These are phyloP conservation scores for Sterna hirundo DNA, from an alignment of 2,113 vertebrate genomes.

Conservation along the genomic window DNA sequence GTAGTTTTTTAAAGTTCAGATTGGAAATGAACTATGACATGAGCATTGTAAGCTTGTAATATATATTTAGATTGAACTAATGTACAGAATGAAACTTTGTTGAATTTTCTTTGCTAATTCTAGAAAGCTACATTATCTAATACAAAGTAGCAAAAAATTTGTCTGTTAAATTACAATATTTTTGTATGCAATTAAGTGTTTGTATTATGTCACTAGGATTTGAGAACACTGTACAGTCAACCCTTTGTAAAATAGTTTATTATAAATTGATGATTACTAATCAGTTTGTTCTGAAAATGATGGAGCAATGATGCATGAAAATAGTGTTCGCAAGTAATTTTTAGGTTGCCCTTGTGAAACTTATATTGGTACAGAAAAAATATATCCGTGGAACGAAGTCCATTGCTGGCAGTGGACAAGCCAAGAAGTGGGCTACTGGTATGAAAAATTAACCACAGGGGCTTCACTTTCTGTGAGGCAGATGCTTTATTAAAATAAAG, in stretches of 20 bases:
- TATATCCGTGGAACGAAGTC: constrained; percentile 24
- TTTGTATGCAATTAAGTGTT: constrained; percentile 40
- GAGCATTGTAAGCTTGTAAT: constrained; percentile 66
- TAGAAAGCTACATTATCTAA: constrained; percentile 51
- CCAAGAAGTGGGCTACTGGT: neutral
- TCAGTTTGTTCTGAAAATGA: constrained; percentile 19
- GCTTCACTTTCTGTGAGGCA: constrained; percentile 39
- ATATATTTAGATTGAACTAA: constrained; percentile 65
- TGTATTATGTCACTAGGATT: constrained; percentile 47
- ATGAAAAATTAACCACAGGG: constrained; percentile 8
- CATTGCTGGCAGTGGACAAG: constrained; percentile 75
- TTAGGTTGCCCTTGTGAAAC: constrained; percentile 9
- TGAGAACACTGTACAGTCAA: constrained; percentile 37
- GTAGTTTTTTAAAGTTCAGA: constrained; percentile 27
- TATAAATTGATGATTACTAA: constrained; percentile 41
- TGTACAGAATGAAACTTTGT: constrained; percentile 64
- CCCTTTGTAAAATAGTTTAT: constrained; percentile 61
- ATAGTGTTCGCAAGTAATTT: constrained; percentile 19
- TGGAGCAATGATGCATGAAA: constrained; percentile 33
- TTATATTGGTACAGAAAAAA: constrained; percentile 9
- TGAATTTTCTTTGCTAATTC: constrained; percentile 55
- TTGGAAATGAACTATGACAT: constrained; percentile 65
- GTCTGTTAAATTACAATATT: constrained; percentile 37
- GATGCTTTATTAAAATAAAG: constrained; percentile 69
- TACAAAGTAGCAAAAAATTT: constrained; percentile 14